Evolutionary conservation across 2,113 vertebrate species (phyloP).

Genomic region (Zosterops lateralis): DNA sequence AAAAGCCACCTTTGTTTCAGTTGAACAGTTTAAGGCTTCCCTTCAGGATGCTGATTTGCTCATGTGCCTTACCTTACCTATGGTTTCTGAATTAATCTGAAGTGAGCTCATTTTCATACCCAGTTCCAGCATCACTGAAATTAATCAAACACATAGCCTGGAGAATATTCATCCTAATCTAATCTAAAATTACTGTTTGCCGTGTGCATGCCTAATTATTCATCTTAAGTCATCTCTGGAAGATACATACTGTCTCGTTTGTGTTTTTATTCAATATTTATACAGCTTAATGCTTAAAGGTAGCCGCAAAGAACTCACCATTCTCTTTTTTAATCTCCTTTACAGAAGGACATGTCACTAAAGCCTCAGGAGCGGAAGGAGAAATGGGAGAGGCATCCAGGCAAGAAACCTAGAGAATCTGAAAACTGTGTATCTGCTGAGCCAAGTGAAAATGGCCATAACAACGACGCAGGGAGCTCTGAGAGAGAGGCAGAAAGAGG

Average conservation of each 20-base stretch:
- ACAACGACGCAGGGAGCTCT: conserved; percentile 77
- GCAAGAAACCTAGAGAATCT: conserved; percentile 85
- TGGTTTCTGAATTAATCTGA: conserved; percentile 17
- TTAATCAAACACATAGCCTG: conserved; percentile 36
- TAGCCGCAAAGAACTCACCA: neutral
- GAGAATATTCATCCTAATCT: conserved; percentile 55
- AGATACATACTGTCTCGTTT: neutral
- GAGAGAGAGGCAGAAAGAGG: conserved; percentile 85
- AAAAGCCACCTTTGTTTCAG: neutral
- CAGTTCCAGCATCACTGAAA: conserved; percentile 41
- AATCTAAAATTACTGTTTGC: conserved; percentile 52
- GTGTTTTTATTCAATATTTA: conserved; percentile 3
- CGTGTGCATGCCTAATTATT: conserved; percentile 12
- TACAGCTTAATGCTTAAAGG: neutral
- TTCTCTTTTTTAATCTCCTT: neutral
- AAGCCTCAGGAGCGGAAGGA: conserved; percentile 89
- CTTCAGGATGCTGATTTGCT: neutral
- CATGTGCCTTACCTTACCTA: neutral
- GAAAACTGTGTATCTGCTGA: conserved; percentile 85
- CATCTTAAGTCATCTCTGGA: conserved; percentile 7
- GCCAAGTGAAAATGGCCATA: conserved; percentile 85
- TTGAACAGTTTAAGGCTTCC: neutral
- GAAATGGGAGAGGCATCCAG: conserved; percentile 79
- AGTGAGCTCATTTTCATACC: conserved; percentile 34
- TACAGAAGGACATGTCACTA: conserved; percentile 86